phyloP scores from a whole-genome alignment of 64 coral and sea anemone species.

The Exaiptasia diaphana region DNA sequence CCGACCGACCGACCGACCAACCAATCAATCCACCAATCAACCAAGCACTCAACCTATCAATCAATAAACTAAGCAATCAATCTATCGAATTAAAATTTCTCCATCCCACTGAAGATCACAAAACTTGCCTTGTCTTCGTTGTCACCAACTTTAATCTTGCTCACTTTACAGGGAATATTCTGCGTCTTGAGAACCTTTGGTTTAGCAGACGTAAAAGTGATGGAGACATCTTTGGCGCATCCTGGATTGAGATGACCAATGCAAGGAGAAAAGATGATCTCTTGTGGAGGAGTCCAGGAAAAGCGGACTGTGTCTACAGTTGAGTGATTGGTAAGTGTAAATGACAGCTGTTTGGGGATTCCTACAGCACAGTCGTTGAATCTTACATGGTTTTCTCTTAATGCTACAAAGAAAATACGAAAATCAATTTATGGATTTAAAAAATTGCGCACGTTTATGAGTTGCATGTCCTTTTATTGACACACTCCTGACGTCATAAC shows the following conservation, averaged over 20 bases:
- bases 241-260: constrained; percentile 77
- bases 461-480: no score
- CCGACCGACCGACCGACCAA: no score
- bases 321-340: constrained; percentile 92
- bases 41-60: no score
- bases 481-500: no score
- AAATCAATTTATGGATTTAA: neutral
- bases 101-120: no score
- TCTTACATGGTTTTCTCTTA: constrained; percentile 76
- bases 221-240: constrained; percentile 87
- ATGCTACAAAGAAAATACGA: constrained; percentile 7
- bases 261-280: constrained; percentile 81
- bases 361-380: constrained; percentile 89
- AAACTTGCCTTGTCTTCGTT: constrained; percentile 77
- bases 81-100: no score
- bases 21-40: no score
- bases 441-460: no score
- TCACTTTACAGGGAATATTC: constrained; percentile 77
- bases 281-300: constrained; percentile 76
- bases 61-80: no score
- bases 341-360: constrained; percentile 79
- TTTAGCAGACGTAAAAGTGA: constrained; percentile 61
- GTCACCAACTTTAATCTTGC: constrained; percentile 92
- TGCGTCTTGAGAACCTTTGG: constrained; percentile 61
- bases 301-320: constrained; percentile 78